A percentile compares a stretch with the other conserved stretches of the same genome.
These are phyloP conservation scores for Artemia franciscana DNA, from an alignment of 1,140 invertebrate species.

Conservation along the genomic window DNA sequence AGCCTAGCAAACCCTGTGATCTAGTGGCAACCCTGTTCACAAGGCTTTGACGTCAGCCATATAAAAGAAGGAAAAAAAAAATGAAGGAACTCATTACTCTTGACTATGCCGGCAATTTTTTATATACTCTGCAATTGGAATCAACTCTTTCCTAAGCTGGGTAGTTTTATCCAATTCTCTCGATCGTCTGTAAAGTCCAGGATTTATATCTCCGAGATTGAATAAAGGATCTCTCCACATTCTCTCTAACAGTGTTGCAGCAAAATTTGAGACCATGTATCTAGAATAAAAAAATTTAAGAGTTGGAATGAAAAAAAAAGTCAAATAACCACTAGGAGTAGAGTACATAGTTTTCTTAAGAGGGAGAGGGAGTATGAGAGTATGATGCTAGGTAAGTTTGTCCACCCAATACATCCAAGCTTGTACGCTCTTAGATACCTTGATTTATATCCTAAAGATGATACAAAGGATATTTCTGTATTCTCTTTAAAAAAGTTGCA, in stretches of 20 bases:
- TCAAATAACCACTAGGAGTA: no score
- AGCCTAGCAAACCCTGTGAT: no score
- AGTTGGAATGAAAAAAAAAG: constrained; percentile 10
- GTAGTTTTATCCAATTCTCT: constrained; percentile 33
- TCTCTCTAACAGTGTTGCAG: constrained; percentile 45
- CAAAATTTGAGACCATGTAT: constrained; percentile 58
- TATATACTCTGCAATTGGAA: constrained; percentile 41
- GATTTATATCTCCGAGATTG: constrained; percentile 42
- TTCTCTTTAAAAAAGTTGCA: no score
- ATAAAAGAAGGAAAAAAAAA: no score
- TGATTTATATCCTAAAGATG: no score
- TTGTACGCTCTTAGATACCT: neutral
- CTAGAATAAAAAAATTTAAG: constrained; percentile 24
- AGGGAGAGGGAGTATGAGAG: neutral
- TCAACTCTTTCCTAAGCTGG: constrained; percentile 34
- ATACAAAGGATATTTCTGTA: no score
- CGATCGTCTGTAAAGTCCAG: constrained; percentile 33
- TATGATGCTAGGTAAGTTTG: neutral
- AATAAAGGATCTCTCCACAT: constrained; percentile 57
- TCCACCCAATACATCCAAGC: neutral
- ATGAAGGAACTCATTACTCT: constrained; percentile 28
- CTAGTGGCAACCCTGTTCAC: no score
- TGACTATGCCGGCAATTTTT: constrained; percentile 33
- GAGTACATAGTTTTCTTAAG: neutral
- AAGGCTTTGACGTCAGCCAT: no score